A percentile compares a stretch with the other conserved stretches of the same genome.
phyloP scores from a whole-genome alignment of 92 coral and sea anemone genomes.

The Parazoanthus darwini region DNA sequence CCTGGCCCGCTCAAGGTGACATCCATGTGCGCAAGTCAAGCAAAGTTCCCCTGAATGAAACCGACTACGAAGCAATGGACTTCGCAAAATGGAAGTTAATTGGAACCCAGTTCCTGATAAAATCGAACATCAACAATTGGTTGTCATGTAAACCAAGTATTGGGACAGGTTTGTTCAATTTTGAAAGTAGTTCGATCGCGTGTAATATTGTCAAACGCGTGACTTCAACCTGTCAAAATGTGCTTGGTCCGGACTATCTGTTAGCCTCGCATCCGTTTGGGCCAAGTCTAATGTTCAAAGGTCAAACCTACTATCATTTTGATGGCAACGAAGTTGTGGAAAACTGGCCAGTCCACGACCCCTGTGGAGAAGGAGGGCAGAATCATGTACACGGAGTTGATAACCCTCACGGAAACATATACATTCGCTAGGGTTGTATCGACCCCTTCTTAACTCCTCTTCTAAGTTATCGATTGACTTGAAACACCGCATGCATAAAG shows the following conservation, averaged over 20 bases:
- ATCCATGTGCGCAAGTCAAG: constrained; percentile 6
- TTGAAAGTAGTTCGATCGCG: background rate
- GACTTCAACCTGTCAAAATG: background rate
- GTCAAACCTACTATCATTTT: background rate
- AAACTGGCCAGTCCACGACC: constrained; percentile 45
- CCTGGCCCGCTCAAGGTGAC: background rate
- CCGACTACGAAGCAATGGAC: constrained; percentile 38
- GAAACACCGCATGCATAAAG: too few species aligned
- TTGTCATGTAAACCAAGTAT: constrained; percentile 20
- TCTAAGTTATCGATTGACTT: too few species aligned
- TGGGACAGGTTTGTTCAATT: constrained; percentile 22
- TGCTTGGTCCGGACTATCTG: background rate
- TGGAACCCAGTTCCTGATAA: constrained; percentile 44
- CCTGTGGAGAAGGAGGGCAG: constrained; percentile 18
- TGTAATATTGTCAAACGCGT: constrained; percentile 14
- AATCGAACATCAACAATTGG: constrained; percentile 60
- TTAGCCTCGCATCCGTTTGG: background rate
- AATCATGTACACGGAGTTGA: constrained; percentile 35
- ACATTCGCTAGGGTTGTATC: constrained; percentile 2
- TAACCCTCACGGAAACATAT: constrained; percentile 43
- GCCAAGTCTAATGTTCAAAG: background rate
- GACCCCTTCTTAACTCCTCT: too few species aligned
- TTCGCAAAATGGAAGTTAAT: constrained; percentile 11
- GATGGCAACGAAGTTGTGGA: background rate
- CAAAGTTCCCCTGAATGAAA: constrained; percentile 39